These are phyloP conservation scores for Musca vetustissima DNA, from an alignment of 1,140 invertebrate genomes.

Conservation along the genomic window DNA sequence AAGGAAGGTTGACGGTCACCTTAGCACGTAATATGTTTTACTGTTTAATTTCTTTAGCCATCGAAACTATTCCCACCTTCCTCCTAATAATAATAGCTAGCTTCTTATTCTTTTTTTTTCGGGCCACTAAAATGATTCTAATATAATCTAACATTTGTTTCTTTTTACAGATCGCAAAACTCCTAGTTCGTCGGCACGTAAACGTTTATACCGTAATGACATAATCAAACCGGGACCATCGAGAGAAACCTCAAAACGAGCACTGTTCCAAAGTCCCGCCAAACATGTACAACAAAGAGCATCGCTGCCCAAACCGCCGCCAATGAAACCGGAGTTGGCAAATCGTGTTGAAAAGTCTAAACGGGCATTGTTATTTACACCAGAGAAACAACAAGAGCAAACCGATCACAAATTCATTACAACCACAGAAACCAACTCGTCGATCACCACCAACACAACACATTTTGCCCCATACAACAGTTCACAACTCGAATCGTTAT, in stretches of 20 bases:
- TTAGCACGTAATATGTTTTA: too few relatives aligned
- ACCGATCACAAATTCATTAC: not conserved
- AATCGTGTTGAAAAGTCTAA: conserved; percentile 58
- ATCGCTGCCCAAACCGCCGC: conserved; percentile 36
- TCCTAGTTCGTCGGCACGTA: conserved; percentile 57
- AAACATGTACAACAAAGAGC: conserved; percentile 40
- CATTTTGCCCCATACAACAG: conserved; percentile 33
- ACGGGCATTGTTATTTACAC: conserved; percentile 59
- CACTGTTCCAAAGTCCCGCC: conserved; percentile 65
- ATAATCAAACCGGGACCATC: conserved; percentile 44
- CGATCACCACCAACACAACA: too few relatives aligned
- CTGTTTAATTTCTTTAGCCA: too few relatives aligned
- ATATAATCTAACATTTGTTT: conserved; percentile 5
- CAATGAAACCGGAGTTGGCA: conserved; percentile 50
- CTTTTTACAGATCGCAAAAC: conserved; percentile 47
- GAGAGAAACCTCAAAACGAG: conserved; percentile 59
- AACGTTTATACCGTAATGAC: conserved; percentile 48
- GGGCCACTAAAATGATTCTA: too few relatives aligned
- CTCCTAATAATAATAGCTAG: too few relatives aligned
- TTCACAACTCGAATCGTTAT: conserved; percentile 37
- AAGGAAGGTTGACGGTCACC: too few relatives aligned
- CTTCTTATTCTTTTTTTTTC: too few relatives aligned
- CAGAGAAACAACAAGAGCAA: conserved; percentile 37
- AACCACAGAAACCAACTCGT: not conserved
- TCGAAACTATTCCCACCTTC: too few relatives aligned